Evolutionary conservation across 2,888 invertebrate genomes (phyloP), one percentile per base, ranked within the genome.

Genomic region (Gerris lacustris): DNA sequence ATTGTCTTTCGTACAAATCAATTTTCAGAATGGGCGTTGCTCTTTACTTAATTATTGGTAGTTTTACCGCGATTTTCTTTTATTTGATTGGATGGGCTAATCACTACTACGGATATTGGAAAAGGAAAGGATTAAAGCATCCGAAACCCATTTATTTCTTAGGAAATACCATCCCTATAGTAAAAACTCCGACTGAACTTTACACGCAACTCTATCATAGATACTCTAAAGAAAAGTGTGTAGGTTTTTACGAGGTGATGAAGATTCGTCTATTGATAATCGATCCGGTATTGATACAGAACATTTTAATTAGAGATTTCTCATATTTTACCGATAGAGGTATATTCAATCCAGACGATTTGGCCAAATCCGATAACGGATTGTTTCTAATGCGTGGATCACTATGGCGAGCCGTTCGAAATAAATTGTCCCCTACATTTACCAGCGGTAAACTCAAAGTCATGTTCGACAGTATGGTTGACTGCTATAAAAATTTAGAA

Each of bases 401-500:
- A 7, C 31, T 64, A 17, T 64, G 64, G 64, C 9, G 64, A 31
- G 31, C 31, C 1, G 31, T 64, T n/a, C 9, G 64, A 64, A 64
- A 64, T 64, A 64, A 64, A 17, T 17, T 64, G 7, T 64, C 64
- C 7, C 64, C 64, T n/a, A 64, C 64, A 18, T 64, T 64, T 64
- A 64, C 18, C 17, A 18, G 18, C 31, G 64, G 64, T 64, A 64
- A 64, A 64, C 17, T 64, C 7, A 64, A 64, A 64, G 31, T 64
- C 9, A 64, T 64, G 64, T 64, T 64, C 17, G 64, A 64, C 31
- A 18, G 31, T 31, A 64, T 64, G 64, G 64, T n/a, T 2, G 18
- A 64, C 17, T n/a, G 18, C 17, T 64, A 64, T 17, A 9, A 9
- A 17, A 64, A 64, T 17, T 7, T 64, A 31, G 17, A 64, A 17